Evolutionary conservation across 1,140 invertebrate genomes (phyloP).

Genomic region (Goniozus legneri): DNA sequence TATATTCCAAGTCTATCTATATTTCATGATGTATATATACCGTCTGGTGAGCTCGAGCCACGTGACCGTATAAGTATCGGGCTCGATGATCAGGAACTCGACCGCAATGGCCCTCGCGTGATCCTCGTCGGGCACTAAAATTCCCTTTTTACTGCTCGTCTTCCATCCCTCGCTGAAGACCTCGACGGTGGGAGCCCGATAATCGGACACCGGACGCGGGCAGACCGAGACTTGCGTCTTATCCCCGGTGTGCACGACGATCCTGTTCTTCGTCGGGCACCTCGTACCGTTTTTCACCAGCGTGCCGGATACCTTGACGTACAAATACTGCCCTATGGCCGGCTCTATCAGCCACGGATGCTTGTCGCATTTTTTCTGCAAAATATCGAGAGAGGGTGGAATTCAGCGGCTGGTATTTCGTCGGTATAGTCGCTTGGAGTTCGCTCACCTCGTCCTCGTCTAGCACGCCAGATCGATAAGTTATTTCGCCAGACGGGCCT

Average conservation of each 20-base stretch:
- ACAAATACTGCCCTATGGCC: conserved; percentile 64
- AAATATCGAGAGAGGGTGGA: too few relatives aligned
- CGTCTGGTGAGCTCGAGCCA: conserved; percentile 80
- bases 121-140: conserved; percentile 59
- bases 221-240: conserved; percentile 66
- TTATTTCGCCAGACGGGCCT: conserved; percentile 75
- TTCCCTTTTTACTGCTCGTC: conserved; percentile 54
- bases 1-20: too few relatives aligned
- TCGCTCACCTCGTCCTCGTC: conserved; percentile 65
- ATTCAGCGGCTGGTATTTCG: too few relatives aligned
- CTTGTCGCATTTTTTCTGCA: conserved; percentile 70
- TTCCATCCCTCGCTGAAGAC: conserved; percentile 83
- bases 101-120: conserved; percentile 68
- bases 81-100: conserved; percentile 72
- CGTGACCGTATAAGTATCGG: conserved; percentile 67
- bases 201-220: conserved; percentile 60
- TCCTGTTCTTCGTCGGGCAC: conserved; percentile 68
- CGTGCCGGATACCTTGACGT: conserved; percentile 66
- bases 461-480: conserved; percentile 57
- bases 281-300: conserved; percentile 57
- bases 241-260: conserved; percentile 68
- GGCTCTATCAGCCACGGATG: conserved; percentile 79
- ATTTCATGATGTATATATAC: too few relatives aligned
- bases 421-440: background rate
- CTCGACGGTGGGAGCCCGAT: conserved; percentile 64